Evolutionary conservation across 2,113 vertebrate genomes (phyloP), one percentile per base, ranked within the genome.

Genomic region (Megaceryle maxima): DNA sequence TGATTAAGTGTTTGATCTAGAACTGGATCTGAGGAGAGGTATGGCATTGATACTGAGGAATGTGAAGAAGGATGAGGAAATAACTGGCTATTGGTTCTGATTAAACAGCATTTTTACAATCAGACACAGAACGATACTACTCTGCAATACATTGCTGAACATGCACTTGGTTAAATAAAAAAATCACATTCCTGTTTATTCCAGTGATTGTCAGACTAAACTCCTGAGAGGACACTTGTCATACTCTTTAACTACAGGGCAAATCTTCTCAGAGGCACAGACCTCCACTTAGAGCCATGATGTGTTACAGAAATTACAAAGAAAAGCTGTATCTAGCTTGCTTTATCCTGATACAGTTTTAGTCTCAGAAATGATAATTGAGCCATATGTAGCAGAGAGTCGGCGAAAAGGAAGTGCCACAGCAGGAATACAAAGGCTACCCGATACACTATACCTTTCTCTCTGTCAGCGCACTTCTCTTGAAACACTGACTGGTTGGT

Each of bases 391-490:
- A 87, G 69, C 69, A 96, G 39, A 70, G 22, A 87, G 53, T 33
- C 31, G 83, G 63, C 66, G 29, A 81, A 90, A 74, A 88, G 56
- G 41, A 94, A 90, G 41, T 88, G 53, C 22, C 43, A 66, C 9
- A 91, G 89, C 56, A 95, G 87, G 80, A 93, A 94, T 88, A 93
- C 79, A 92, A 91, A 95, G 68, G 76, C 13, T 16, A 68, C 83
- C 67, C 80, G 39, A 95, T 70, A 72, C 25, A 82, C 72, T 41
- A 35, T 85, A 85, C 31, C 50, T 78, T 70, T 93, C 70, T 81
- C 73, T 72, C 53, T 77, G 33, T 67, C 79, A 95, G 86, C 64
- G 7, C 25, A 74, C 31, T 46, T 81, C 60, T 79, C 9, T 8
- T 84, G 59, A 97, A 97, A 95, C 50, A 91, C 75, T 79, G 90